Evolutionary conservation across 2,888 invertebrate species (phyloP).

Genomic region (Agrotis puta): DNA sequence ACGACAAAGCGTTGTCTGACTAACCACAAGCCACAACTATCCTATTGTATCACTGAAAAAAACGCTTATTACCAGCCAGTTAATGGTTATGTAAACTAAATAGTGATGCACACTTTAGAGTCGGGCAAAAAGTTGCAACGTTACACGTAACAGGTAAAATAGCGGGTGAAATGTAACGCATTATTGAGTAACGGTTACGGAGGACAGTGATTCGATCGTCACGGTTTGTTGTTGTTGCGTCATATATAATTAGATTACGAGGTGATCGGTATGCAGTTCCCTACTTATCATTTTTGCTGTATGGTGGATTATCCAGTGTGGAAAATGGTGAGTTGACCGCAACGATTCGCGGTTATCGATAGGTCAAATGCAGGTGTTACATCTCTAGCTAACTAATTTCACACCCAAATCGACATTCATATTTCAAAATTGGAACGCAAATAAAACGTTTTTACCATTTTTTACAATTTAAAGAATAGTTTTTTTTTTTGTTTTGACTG

Average conservation of each 20-base stretch:
- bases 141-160: conserved; percentile 59
- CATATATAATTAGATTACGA: conserved; percentile 65
- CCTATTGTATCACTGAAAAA: conserved; percentile 50
- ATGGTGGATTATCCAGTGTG: conserved; percentile 27
- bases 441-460: not conserved
- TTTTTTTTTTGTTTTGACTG: not conserved
- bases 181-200: conserved; percentile 78
- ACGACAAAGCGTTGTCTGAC: conserved; percentile 15
- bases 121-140: conserved; percentile 50
- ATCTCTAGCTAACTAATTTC: not conserved
- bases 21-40: conserved; percentile 28
- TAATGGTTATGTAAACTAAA: conserved; percentile 58
- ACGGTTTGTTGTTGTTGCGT: conserved; percentile 67
- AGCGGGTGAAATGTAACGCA: conserved; percentile 71
- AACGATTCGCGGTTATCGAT: not conserved
- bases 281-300: conserved; percentile 29
- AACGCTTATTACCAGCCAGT: conserved; percentile 49
- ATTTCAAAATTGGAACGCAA: conserved; percentile 21
- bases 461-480: not conserved
- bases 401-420: too few species aligned
- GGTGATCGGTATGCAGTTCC: conserved; percentile 43
- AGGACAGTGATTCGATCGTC: conserved; percentile 68
- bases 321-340: not conserved
- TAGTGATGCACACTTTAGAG: conserved; percentile 57
- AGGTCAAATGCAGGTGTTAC: not conserved